Base-by-base conservation (phyloP, 2,797 vertebrate genomes). In the Lutjanus argentimaculatus region DNA sequence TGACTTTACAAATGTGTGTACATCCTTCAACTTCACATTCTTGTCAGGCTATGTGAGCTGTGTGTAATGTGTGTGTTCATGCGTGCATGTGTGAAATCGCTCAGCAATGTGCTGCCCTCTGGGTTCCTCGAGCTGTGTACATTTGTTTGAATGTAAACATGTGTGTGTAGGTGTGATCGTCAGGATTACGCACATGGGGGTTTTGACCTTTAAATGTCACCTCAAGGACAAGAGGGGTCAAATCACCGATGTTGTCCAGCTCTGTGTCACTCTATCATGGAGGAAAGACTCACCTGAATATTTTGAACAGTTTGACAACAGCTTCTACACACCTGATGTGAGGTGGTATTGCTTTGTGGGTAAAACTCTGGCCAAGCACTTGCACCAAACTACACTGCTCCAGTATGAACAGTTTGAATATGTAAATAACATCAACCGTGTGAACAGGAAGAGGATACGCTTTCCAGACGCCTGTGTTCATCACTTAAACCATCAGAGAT, bases 61-160 rank as follows among this genome's bases (percentile, higher is more conserved):
- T 73, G 79, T 71, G 75, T 71, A 63, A 65, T 84, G 75, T 57
- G 79, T 77, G 77, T 82, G 70, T 48, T 75, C 66, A 79, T 75
- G 72, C 75, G 40, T 64, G 67, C 79, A 74, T 74, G 85, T 80
- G 82, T 83, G 51, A 74, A 90, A 86, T 55, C 13, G 56, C 84
- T 79, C 83, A 61, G 79, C 85, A 87, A 57, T 80, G 79, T 56
- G 75, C 71, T 53, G 80, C 72, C 83, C 62, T 77, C 69, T 46
- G 63, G 48, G 22, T 17, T 65, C 74, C 66, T 71, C 59, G 30
- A 55, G 59, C 83, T 66, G 46, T 72, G 65, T 83, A 49, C 30
- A 4, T 87, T 84, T 92, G 90, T 91, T 90, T 91, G 53, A 78
- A 87, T 74, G 85, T 91, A 89, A 92, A 89, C 85, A 85, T 6